Evolutionary conservation across 2,888 invertebrate genomes (phyloP).

Genomic region (Diaphora mendica): DNA sequence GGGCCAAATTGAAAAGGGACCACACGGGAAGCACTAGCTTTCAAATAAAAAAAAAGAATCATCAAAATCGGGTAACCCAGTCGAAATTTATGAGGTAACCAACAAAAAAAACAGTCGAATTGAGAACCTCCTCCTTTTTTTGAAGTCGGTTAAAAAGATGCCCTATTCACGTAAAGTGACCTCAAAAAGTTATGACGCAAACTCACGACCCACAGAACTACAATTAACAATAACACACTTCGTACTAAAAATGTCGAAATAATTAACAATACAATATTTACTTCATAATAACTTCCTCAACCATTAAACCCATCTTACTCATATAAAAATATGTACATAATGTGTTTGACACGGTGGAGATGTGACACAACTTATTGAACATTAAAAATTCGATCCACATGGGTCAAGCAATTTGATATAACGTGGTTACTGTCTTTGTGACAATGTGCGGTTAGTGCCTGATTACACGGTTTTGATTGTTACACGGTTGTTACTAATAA

Average conservation of each 20-base stretch:
- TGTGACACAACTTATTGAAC: neutral
- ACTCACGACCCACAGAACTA: constrained; percentile 3
- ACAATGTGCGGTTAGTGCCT: constrained; percentile 11
- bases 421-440: constrained; percentile 25
- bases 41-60: too few relatives aligned
- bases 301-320: constrained; percentile 5
- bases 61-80: too few relatives aligned
- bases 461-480: neutral
- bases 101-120: too few relatives aligned
- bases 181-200: constrained; percentile 3
- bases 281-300: constrained; percentile 14
- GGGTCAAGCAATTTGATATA: constrained; percentile 21
- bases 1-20: too few relatives aligned
- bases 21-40: too few relatives aligned
- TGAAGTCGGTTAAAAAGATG: too few relatives aligned
- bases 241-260: constrained; percentile 2
- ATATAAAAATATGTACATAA: neutral
- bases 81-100: too few relatives aligned
- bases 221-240: constrained; percentile 7
- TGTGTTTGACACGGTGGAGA: neutral
- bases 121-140: too few relatives aligned
- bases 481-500: neutral
- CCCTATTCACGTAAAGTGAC: neutral
- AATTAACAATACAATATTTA: neutral
- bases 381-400: constrained; percentile 43